A percentile compares a stretch with the other conserved stretches of the same genome.
These are phyloP conservation scores for Zeus faber DNA, from an alignment of 2,113 vertebrate genomes.

Conservation along the genomic window DNA sequence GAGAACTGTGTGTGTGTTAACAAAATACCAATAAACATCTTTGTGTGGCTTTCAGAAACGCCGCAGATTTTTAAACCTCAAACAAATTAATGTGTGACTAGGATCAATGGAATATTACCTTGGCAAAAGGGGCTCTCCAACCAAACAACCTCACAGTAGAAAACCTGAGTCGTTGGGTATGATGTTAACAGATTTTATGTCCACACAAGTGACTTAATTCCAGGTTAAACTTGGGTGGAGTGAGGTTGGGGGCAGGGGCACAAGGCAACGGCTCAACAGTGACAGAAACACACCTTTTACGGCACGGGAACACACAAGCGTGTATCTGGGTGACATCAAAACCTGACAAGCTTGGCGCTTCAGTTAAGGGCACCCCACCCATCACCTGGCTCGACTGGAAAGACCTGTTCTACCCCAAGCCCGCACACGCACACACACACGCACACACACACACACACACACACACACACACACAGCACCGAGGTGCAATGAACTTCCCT, in stretches of 20 bases:
- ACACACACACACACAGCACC: background rate
- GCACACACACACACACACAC: conserved; percentile 7
- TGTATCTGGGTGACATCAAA: conserved; percentile 59
- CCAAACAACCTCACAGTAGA: too few relatives aligned
- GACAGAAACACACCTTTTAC: background rate
- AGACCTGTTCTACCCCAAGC: conserved; percentile 61
- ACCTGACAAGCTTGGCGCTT: conserved; percentile 43
- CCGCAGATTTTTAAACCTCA: conserved; percentile 12
- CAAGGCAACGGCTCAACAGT: too few relatives aligned
- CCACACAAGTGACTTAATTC: too few relatives aligned
- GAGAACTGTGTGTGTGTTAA: conserved; percentile 15
- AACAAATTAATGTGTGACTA: background rate
- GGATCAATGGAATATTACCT: background rate
- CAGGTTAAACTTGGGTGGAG: too few relatives aligned
- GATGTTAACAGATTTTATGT: too few relatives aligned
- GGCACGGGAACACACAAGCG: conserved; percentile 30
- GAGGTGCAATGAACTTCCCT: conserved; percentile 13
- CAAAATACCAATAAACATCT: conserved; percentile 23
- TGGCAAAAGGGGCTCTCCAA: too few relatives aligned
- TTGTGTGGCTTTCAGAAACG: conserved; percentile 18
- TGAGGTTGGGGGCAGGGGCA: too few relatives aligned
- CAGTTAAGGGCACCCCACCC: conserved; percentile 60
- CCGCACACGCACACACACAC: conserved; percentile 23
- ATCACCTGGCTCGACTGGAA: conserved; percentile 62
- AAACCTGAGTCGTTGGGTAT: too few relatives aligned